A percentile compares a stretch with the other conserved stretches of the same genome.
These are phyloP conservation scores for Seriola quinqueradiata DNA, from an alignment of 2,113 vertebrate genomes.

Conservation along the genomic window DNA sequence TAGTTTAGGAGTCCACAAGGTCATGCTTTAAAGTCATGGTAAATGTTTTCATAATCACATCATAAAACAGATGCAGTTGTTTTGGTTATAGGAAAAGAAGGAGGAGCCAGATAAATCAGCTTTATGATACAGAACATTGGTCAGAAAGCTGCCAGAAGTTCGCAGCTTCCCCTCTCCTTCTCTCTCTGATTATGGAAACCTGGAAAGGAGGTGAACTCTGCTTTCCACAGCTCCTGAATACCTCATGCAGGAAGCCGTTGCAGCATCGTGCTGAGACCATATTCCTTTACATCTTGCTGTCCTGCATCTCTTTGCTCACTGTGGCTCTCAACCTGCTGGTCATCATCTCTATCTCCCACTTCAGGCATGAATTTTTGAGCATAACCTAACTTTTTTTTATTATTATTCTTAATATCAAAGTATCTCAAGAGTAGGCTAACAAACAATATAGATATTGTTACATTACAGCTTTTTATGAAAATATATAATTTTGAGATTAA, in stretches of 20 bases:
- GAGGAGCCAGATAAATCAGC: too few relatives aligned
- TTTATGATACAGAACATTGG: too few relatives aligned
- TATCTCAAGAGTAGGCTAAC: background rate
- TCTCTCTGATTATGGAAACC: background rate
- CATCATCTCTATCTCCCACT: constrained; percentile 44
- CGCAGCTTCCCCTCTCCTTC: background rate
- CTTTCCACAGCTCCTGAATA: background rate
- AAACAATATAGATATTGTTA: background rate
- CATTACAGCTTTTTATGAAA: background rate
- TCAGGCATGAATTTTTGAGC: background rate
- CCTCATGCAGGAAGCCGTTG: background rate
- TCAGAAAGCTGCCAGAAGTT: background rate
- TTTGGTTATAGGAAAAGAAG: too few relatives aligned
- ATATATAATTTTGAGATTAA: background rate
- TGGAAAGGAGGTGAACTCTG: background rate
- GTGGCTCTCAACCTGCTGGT: constrained; percentile 37
- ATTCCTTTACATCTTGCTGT: background rate
- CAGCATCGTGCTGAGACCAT: background rate
- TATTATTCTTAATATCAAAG: background rate
- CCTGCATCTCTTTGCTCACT: constrained; percentile 17
- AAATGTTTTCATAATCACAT: background rate
- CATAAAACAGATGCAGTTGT: background rate
- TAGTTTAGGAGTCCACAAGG: too few relatives aligned
- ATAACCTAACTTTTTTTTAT: background rate
- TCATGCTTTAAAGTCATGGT: background rate